Evolutionary conservation across 2,113 vertebrate species (phyloP).

Genomic region (Bos taurus): ARS-UCD2.0 NC_037356.1:18115501-18116000

Average conservation of each 20-base stretch:
- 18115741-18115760: slow-evolving; percentile 1
- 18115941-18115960: background rate
- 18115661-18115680: background rate
- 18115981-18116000: background rate
- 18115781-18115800: background rate
- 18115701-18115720: background rate
- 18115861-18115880: background rate
- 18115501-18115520: slow-evolving; percentile 92
- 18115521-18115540: slow-evolving; percentile 92
- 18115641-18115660: background rate
- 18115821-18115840: background rate
- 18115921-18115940: background rate
- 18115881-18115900: background rate
- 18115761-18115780: background rate
- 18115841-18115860: no score
- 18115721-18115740: background rate
- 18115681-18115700: background rate
- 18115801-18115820: slow-evolving; percentile 18
- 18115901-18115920: background rate
- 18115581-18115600: slow-evolving; percentile 81
- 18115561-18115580: slow-evolving; percentile 94
- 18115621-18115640: accelerated
- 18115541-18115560: slow-evolving; percentile 90
- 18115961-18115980: background rate
- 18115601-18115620: background rate